Evolutionary conservation across 2,888 invertebrate species (phyloP).

Genomic region (Callyntrura sp.): DNA sequence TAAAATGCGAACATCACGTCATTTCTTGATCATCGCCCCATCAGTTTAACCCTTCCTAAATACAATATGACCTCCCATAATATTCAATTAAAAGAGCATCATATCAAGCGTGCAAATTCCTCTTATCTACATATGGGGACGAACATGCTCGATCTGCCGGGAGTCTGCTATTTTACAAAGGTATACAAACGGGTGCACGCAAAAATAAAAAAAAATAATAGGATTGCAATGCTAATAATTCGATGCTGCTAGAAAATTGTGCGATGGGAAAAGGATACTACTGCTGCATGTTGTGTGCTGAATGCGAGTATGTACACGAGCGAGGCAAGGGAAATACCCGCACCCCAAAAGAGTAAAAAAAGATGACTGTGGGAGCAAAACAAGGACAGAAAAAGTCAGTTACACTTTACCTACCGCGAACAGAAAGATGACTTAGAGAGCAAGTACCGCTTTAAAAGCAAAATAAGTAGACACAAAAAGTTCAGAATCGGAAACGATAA

Average conservation of each 20-base stretch:
- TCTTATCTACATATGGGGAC: background rate
- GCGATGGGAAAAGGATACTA: too few species aligned
- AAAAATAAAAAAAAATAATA: too few species aligned
- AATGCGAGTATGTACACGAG: too few species aligned
- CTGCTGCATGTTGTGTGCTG: too few species aligned
- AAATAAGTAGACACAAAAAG: slow-evolving; percentile 15
- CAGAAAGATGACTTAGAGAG: slow-evolving; percentile 65
- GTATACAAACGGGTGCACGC: too few species aligned
- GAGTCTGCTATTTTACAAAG: too few species aligned
- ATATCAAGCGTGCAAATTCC: slow-evolving; percentile 31
- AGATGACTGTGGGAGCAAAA: background rate
- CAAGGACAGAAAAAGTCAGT: background rate
- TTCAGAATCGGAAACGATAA: background rate
- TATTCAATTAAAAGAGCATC: slow-evolving; percentile 34
- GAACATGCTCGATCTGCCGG: too few species aligned
- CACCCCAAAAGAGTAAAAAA: background rate
- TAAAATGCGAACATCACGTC: slow-evolving; percentile 31
- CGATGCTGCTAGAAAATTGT: too few species aligned
- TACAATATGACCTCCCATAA: slow-evolving; percentile 22
- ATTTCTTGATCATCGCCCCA: background rate
- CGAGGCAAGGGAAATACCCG: too few species aligned
- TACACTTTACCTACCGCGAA: slow-evolving; percentile 70
- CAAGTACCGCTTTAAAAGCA: background rate
- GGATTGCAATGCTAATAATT: too few species aligned
- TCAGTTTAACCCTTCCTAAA: background rate